phyloP scores from a whole-genome alignment of 2,797 vertebrate genomes.

The Ambastaia sidthimunki region DNA sequence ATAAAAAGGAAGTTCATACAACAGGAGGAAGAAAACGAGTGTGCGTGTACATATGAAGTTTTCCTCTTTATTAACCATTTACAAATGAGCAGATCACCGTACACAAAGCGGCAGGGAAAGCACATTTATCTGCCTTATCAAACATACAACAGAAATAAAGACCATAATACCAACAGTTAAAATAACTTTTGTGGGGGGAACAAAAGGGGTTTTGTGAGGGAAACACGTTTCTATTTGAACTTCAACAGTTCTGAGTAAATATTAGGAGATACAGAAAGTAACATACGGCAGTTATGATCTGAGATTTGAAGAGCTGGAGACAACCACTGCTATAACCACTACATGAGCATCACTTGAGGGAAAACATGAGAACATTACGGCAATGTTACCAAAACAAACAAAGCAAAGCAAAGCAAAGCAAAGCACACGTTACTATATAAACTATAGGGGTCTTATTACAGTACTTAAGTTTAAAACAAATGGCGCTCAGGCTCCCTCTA shows the following conservation, averaged over 20 bases:
- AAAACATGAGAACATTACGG: neutral
- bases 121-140: conserved; percentile 67
- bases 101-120: conserved; percentile 61
- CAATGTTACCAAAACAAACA: neutral
- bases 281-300: neutral
- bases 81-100: conserved; percentile 56
- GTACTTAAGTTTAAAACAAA: neutral
- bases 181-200: conserved; percentile 59
- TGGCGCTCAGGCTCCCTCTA: conserved; percentile 66
- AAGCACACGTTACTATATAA: no score
- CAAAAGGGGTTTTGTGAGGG: neutral
- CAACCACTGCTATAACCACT: neutral
- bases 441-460: no score
- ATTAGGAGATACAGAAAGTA: neutral
- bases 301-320: neutral
- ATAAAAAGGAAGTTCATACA: conserved; percentile 58
- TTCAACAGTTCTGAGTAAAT: neutral
- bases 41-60: conserved; percentile 49
- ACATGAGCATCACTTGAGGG: neutral
- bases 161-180: conserved; percentile 60
- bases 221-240: neutral
- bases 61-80: conserved; percentile 71
- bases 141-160: conserved; percentile 68
- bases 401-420: neutral
- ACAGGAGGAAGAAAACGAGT: conserved; percentile 63